These are phyloP conservation scores for Tiliacea aurago DNA, from an alignment of 2,888 invertebrate species.

Conservation along the genomic window DNA sequence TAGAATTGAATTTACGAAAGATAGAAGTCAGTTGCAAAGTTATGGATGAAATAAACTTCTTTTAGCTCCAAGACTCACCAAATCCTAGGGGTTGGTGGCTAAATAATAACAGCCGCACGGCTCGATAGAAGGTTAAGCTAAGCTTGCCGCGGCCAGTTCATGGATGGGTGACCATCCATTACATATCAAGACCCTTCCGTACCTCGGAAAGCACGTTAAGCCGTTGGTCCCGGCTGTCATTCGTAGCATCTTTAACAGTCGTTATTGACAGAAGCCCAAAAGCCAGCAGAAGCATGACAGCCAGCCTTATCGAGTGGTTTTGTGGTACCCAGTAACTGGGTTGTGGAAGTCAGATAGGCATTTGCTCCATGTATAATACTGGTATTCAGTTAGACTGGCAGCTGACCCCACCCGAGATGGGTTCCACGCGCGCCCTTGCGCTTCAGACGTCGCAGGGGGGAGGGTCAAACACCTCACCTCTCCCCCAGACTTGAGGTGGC, in stretches of 20 bases:
- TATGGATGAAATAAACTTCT: too few relatives aligned
- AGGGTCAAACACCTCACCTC: too few relatives aligned
- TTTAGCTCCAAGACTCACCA: too few relatives aligned
- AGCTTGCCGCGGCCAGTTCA: neutral
- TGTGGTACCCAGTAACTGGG: neutral
- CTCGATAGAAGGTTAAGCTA: neutral
- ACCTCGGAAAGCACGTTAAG: neutral
- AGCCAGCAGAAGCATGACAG: neutral
- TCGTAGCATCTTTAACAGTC: neutral
- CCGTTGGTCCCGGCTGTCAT: neutral
- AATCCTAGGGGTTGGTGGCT: too few relatives aligned
- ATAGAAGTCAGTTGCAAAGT: too few relatives aligned
- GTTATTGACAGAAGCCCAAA: neutral
- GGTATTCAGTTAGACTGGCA: neutral
- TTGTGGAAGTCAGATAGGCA: neutral
- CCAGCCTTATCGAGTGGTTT: neutral
- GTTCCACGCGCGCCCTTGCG: too few relatives aligned
- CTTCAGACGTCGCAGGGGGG: too few relatives aligned
- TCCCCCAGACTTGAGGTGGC: too few relatives aligned
- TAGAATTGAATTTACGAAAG: too few relatives aligned
- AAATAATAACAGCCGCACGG: neutral
- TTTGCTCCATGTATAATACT: neutral
- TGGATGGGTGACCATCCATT: too few relatives aligned
- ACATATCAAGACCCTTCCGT: neutral
- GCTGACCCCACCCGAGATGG: too few relatives aligned